phyloP scores from a whole-genome alignment of 2,113 vertebrate species.

The Strigops habroptila region DNA sequence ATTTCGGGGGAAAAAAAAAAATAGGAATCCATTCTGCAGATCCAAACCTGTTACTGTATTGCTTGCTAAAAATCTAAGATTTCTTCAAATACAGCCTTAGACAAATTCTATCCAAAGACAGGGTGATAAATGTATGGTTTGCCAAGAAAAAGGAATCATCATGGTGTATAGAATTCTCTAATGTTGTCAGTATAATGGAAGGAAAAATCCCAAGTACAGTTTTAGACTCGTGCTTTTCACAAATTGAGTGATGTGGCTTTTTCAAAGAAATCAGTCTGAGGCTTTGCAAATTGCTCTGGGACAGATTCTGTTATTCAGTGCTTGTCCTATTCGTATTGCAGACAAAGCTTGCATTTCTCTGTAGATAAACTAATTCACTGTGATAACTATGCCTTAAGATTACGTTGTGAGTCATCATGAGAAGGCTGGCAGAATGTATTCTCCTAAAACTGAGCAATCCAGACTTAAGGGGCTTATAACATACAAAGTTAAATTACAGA shows the following conservation, averaged over 20 bases:
- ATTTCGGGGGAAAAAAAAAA: accelerated
- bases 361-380: not conserved
- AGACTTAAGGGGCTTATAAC: not conserved
- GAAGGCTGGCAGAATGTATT: not conserved
- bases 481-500: slow-evolving; percentile 14
- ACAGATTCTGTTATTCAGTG: slow-evolving; percentile 1
- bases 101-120: not conserved
- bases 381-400: not conserved
- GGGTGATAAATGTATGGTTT: slow-evolving; percentile 35
- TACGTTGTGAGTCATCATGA: not conserved
- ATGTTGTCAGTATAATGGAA: not conserved
- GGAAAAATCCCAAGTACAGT: not conserved
- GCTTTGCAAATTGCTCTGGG: slow-evolving; percentile 25
- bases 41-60: not conserved
- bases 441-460: not conserved
- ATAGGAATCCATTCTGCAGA: not conserved
- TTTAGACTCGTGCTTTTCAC: slow-evolving; percentile 23
- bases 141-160: slow-evolving; percentile 49
- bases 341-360: not conserved
- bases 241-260: not conserved
- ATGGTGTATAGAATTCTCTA: not conserved
- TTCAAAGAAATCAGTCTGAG: slow-evolving; percentile 29
- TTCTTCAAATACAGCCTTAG: slow-evolving; percentile 16
- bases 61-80: not conserved
- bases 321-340: not conserved